phyloP scores from a whole-genome alignment of 1,140 invertebrate genomes.

The Drosophila cardini region DNA sequence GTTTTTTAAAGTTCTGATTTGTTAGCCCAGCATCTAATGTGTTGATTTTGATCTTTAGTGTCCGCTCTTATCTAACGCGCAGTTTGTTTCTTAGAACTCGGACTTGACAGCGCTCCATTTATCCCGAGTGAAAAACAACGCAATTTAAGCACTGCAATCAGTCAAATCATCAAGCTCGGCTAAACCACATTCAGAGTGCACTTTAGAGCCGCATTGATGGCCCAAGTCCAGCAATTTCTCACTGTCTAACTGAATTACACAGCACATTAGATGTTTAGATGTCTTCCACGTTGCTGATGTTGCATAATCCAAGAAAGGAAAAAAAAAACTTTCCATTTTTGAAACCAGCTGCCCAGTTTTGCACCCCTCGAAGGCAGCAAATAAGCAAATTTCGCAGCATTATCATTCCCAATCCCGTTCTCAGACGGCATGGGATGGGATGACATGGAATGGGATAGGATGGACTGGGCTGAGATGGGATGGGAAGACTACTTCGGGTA shows the following conservation, averaged over 20 bases:
- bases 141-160: constrained; percentile 52
- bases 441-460: too few species aligned
- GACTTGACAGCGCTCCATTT: constrained; percentile 51
- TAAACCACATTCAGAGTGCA: constrained; percentile 28
- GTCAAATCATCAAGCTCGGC: constrained; percentile 50
- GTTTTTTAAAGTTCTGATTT: constrained; percentile 34
- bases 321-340: constrained; percentile 36
- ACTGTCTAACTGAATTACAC: constrained; percentile 71
- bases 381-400: constrained; percentile 61
- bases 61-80: constrained; percentile 55
- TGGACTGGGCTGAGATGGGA: neutral
- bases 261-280: constrained; percentile 77
- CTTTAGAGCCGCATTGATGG: constrained; percentile 9
- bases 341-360: constrained; percentile 63
- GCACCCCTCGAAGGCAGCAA: constrained; percentile 43
- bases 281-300: constrained; percentile 61
- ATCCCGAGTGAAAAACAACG: constrained; percentile 27
- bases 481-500: constrained; percentile 36
- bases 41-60: constrained; percentile 53
- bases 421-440: constrained; percentile 57
- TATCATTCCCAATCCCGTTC: constrained; percentile 54
- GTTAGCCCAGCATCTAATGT: constrained; percentile 35
- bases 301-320: constrained; percentile 71
- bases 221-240: constrained; percentile 74
- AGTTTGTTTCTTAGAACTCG: constrained; percentile 67